phyloP scores from a whole-genome alignment of 2,888 invertebrate genomes.

The Gymnocheta viridis region DNA sequence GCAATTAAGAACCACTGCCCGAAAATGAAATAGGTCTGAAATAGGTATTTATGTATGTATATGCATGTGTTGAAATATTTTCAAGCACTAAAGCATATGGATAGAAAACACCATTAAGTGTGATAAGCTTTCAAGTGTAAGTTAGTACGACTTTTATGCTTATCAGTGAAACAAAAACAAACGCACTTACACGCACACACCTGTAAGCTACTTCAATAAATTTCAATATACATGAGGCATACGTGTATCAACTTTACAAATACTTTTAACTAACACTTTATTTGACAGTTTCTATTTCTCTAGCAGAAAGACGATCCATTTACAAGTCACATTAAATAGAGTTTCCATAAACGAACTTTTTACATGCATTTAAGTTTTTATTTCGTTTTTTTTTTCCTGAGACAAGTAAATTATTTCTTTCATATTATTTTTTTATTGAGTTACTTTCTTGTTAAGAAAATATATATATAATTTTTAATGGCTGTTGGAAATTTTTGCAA shows the following conservation, averaged over 20 bases:
- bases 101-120: conserved; percentile 53
- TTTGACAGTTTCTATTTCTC: conserved; percentile 36
- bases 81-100: conserved; percentile 32
- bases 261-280: conserved; percentile 31
- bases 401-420: conserved; percentile 44
- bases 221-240: neutral
- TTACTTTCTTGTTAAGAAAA: conserved; percentile 1
- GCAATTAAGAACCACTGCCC: too few species aligned
- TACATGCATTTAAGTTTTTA: conserved; percentile 23
- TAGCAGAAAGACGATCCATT: conserved; percentile 29
- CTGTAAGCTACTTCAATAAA: neutral
- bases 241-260: conserved; percentile 6
- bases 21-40: too few species aligned
- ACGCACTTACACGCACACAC: conserved; percentile 4
- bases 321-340: conserved; percentile 39
- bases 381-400: conserved; percentile 7
- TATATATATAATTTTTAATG: conserved; percentile 27
- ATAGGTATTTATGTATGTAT: neutral
- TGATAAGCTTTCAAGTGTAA: conserved; percentile 63
- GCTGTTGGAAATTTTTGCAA: conserved; percentile 2
- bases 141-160: conserved; percentile 61
- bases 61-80: neutral
- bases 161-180: conserved; percentile 47
- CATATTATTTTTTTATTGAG: neutral
- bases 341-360: conserved; percentile 41